These are phyloP conservation scores for Homarus gammarus DNA, from an alignment of 2,888 invertebrate genomes.

Conservation along the genomic window DNA sequence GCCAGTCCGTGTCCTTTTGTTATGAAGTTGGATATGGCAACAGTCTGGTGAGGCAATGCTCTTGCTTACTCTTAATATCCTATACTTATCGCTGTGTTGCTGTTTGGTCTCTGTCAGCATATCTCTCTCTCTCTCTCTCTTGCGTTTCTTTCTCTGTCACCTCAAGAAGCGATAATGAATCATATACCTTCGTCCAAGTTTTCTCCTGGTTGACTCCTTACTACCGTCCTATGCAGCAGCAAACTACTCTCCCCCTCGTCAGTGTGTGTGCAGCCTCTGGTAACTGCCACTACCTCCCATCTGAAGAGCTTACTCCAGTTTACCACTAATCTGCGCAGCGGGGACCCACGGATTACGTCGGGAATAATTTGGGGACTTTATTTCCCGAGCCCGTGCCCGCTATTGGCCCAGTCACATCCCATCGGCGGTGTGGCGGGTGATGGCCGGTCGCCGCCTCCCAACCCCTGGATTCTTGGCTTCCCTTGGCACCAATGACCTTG, in stretches of 20 bases:
- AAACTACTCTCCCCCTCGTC: background rate
- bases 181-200: background rate
- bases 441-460: background rate
- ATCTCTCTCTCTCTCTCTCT: background rate
- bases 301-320: slow-evolving; percentile 69
- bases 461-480: slow-evolving; percentile 10
- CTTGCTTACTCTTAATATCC: slow-evolving; percentile 18
- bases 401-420: slow-evolving; percentile 40
- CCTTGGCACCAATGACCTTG: no score
- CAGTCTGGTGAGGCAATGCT: background rate
- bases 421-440: slow-evolving; percentile 31
- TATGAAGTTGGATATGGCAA: background rate
- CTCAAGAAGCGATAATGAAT: background rate
- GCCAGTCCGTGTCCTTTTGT: background rate
- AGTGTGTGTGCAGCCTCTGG: background rate
- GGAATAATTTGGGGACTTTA: slow-evolving; percentile 51
- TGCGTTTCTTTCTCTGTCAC: background rate
- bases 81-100: slow-evolving; percentile 15
- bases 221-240: no score
- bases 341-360: slow-evolving; percentile 56
- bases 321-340: slow-evolving; percentile 70
- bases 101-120: background rate
- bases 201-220: no score
- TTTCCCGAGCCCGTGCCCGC: slow-evolving; percentile 51
- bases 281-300: slow-evolving; percentile 16